phyloP scores from a whole-genome alignment of 2,113 vertebrate genomes.

The Sterna hirundo region DNA sequence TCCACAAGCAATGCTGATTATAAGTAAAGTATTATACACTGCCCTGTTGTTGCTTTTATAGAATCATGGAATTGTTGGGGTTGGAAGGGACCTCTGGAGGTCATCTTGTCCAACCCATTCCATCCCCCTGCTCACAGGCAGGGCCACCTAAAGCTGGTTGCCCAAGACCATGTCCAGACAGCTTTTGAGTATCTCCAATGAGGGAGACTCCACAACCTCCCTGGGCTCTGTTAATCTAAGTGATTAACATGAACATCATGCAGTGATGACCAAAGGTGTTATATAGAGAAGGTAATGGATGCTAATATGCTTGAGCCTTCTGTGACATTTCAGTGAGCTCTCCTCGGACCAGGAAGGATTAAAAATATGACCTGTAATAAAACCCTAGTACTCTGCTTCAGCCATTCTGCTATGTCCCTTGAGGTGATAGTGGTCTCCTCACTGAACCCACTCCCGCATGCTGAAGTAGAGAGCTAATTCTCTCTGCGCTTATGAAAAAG shows the following conservation, averaged over 20 bases:
- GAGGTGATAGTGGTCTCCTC: background rate
- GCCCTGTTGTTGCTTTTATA: background rate
- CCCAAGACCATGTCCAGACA: background rate
- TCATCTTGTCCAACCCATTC: background rate
- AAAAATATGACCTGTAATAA: background rate
- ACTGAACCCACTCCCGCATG: fast-evolving
- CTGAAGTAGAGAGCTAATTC: background rate
- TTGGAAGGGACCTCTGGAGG: background rate
- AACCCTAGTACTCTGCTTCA: background rate
- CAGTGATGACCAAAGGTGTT: background rate
- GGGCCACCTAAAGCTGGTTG: background rate
- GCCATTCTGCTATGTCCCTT: background rate
- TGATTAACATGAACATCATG: background rate
- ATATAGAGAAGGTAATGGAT: background rate
- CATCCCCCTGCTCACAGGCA: background rate
- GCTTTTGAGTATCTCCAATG: background rate
- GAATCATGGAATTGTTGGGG: background rate
- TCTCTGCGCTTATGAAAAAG: background rate
- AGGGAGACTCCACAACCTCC: background rate
- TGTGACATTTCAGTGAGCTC: background rate
- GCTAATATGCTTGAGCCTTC: background rate
- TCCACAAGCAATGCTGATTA: background rate
- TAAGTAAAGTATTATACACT: background rate
- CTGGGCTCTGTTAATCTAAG: too few relatives aligned
- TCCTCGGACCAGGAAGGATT: background rate